A percentile compares a stretch with the other conserved stretches of the same genome.
Evolutionary conservation across 2,888 invertebrate genomes (phyloP).

Genomic region (Drosophila buzzatii): DNA sequence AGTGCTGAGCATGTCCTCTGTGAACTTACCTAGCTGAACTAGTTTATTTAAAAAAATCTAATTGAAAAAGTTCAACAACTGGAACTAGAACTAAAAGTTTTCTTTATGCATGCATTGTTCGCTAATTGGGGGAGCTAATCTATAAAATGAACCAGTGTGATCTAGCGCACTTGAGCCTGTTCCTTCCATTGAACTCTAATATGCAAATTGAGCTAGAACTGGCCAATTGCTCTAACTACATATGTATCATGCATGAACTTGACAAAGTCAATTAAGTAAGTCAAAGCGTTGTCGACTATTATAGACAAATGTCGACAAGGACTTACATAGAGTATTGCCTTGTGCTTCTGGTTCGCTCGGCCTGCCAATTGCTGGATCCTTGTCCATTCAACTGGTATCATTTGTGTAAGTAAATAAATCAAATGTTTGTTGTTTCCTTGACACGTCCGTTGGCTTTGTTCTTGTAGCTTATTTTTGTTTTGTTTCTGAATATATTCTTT

Average conservation of each 20-base stretch:
- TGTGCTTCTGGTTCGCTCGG: neutral
- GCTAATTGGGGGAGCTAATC: too few species aligned
- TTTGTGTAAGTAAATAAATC: constrained; percentile 30
- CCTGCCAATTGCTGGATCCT: neutral
- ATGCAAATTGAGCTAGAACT: neutral
- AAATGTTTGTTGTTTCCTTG: constrained; percentile 27
- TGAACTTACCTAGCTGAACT: too few species aligned
- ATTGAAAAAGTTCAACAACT: too few species aligned
- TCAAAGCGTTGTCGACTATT: neutral
- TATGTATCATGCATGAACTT: neutral
- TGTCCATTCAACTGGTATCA: constrained; percentile 34
- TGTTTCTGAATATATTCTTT: too few species aligned
- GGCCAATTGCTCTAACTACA: neutral
- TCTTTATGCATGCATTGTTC: too few species aligned
- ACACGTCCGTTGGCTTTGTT: constrained; percentile 9
- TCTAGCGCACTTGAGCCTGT: neutral
- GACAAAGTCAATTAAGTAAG: neutral
- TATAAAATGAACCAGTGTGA: neutral
- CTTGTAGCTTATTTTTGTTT: too few species aligned
- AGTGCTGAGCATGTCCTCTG: neutral
- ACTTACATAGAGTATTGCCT: neutral
- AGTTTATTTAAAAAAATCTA: too few species aligned
- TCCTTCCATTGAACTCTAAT: neutral
- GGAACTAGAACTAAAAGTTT: too few species aligned
- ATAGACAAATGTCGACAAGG: neutral